Conservation (phyloP, 92 coral and sea anemone genomes). For the Epizoanthus illoricatus region DNA sequence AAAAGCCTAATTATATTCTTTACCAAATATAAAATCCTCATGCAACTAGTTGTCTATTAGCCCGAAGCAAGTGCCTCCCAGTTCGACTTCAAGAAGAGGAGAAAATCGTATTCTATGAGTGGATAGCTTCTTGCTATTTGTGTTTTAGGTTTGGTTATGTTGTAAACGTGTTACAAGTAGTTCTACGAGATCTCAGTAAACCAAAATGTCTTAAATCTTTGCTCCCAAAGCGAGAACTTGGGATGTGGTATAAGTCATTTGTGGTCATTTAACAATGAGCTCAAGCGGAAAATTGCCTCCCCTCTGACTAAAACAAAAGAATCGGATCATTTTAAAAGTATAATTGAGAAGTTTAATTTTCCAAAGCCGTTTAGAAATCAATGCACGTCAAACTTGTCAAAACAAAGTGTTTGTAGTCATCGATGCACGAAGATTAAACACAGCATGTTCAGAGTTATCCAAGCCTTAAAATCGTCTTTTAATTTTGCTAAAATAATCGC, state of each 20-base stretch:
- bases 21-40: background rate
- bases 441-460: conserved; percentile 13
- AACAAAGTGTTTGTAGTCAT: conserved; percentile 36
- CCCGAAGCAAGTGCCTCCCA: conserved; percentile 8
- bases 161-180: background rate
- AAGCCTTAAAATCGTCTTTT: background rate
- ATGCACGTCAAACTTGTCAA: conserved; percentile 40
- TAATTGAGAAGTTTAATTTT: conserved; percentile 48
- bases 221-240: conserved; percentile 31
- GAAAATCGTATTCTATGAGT: background rate
- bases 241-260: conserved; percentile 80
- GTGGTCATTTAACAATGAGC: conserved; percentile 13
- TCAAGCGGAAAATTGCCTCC: conserved; percentile 46
- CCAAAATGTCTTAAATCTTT: background rate
- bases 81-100: background rate
- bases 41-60: background rate
- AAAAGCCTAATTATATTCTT: background rate
- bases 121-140: background rate
- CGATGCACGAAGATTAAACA: conserved; percentile 29
- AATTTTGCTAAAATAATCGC: conserved; percentile 18
- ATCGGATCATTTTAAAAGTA: conserved; percentile 41
- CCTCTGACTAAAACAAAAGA: conserved; percentile 37
- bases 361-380: conserved; percentile 39
- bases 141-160: background rate
- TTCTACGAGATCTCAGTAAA: background rate